phyloP scores from a whole-genome alignment of 2,113 vertebrate species.

The Rhizomys pruinosus region DNA sequence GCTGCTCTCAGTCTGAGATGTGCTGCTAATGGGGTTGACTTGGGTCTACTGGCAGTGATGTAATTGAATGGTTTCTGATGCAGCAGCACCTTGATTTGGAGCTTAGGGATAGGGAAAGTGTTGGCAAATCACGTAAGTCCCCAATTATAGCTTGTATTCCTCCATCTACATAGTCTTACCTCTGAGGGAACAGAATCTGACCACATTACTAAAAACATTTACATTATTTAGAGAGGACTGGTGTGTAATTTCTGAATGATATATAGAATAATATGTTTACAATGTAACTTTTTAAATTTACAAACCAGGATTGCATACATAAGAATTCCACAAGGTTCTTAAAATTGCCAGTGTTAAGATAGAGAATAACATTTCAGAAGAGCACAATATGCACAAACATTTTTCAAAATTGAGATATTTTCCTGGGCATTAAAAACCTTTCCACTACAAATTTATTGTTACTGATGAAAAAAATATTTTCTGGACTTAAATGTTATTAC shows the following conservation, averaged over 20 bases:
- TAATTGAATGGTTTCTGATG: constrained; percentile 67
- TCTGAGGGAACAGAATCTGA: constrained; percentile 53
- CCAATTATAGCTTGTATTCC: constrained; percentile 61
- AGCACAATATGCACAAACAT: constrained; percentile 88
- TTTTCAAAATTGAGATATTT: constrained; percentile 84
- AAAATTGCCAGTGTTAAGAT: constrained; percentile 78
- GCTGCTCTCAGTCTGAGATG: constrained; percentile 39
- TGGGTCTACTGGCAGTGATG: constrained; percentile 44
- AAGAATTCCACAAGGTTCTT: constrained; percentile 77
- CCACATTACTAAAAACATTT: constrained; percentile 69
- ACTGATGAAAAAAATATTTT: constrained; percentile 81
- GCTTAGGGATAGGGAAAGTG: constrained; percentile 14
- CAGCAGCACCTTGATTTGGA: constrained; percentile 70
- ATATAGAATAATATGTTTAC: constrained; percentile 84
- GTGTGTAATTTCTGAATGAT: constrained; percentile 76
- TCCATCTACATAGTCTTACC: constrained; percentile 65
- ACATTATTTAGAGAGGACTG: constrained; percentile 74
- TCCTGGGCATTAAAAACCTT: constrained; percentile 85
- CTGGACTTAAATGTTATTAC: constrained; percentile 82
- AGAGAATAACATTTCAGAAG: constrained; percentile 84
- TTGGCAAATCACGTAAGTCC: constrained; percentile 68
- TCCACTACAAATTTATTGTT: constrained; percentile 80
- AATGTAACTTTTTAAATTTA: constrained; percentile 81
- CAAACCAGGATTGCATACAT: constrained; percentile 80
- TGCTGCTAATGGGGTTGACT: constrained; percentile 45